phyloP scores from a whole-genome alignment of 1,140 invertebrate genomes.

The Drosophila prosaltans region DNA sequence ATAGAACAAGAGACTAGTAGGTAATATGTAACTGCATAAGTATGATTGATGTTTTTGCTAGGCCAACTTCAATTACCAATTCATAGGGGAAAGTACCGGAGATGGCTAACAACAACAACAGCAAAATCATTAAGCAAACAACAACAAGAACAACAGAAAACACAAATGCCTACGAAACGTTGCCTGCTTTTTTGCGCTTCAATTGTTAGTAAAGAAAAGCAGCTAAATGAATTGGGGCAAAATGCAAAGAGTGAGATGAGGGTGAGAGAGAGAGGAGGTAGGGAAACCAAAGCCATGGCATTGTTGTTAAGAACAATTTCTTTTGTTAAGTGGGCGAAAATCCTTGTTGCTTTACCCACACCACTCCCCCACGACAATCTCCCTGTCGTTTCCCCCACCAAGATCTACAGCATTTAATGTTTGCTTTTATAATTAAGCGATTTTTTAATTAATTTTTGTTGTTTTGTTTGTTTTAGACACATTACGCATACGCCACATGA shows the following conservation, averaged over 20 bases:
- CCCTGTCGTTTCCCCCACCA: conserved; percentile 6
- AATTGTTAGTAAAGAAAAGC: conserved; percentile 56
- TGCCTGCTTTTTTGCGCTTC: conserved; percentile 59
- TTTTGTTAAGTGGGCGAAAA: conserved; percentile 11
- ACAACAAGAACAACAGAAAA: conserved; percentile 40
- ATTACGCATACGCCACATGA: conserved; percentile 49
- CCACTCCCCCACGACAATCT: background rate
- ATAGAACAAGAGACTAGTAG: conserved; percentile 3
- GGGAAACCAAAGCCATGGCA: background rate
- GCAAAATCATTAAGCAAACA: conserved; percentile 42
- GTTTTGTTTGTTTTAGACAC: conserved; percentile 49
- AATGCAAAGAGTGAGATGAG: background rate
- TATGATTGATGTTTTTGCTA: conserved; percentile 60
- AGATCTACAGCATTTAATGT: conserved; percentile 51
- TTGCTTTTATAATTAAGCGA: conserved; percentile 74
- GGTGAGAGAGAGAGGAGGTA: background rate
- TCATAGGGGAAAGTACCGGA: background rate
- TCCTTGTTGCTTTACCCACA: background rate
- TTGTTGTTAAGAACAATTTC: conserved; percentile 10
- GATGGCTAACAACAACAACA: conserved; percentile 17
- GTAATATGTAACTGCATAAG: conserved; percentile 61
- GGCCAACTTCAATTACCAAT: conserved; percentile 57
- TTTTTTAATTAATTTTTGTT: conserved; percentile 71
- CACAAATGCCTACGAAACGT: conserved; percentile 54
- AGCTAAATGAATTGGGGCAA: conserved; percentile 40